Conservation (phyloP, 2,888 invertebrate genomes). For the Pseudococcus viburni region DNA sequence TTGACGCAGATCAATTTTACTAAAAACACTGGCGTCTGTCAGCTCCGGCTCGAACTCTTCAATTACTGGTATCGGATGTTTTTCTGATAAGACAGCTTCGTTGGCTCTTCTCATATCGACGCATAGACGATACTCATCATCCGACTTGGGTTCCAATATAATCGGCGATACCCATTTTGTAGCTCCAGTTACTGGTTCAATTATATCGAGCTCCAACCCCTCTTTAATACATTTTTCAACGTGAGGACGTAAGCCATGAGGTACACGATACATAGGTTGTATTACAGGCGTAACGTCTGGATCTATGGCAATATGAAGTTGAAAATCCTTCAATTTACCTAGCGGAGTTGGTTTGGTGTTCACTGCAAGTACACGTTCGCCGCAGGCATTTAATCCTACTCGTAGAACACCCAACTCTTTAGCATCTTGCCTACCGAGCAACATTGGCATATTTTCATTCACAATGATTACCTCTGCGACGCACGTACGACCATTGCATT, state of each 20-base stretch:
- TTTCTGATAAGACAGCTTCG: constrained; percentile 13
- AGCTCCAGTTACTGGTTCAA: neutral
- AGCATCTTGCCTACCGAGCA: neutral
- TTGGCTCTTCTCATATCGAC: neutral
- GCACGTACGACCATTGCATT: neutral
- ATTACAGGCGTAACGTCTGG: neutral
- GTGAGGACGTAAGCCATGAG: neutral
- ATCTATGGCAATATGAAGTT: neutral
- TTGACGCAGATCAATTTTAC: constrained; percentile 21
- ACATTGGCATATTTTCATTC: neutral
- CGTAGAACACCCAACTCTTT: neutral
- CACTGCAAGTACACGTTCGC: neutral
- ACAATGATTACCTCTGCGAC: neutral
- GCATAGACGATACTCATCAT: neutral
- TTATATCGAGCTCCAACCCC: neutral
- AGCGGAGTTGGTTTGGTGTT: neutral
- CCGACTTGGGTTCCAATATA: neutral
- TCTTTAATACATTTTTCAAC: neutral
- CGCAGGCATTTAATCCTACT: neutral
- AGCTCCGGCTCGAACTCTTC: constrained; percentile 2
- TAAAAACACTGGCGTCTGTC: neutral
- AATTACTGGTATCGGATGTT: constrained; percentile 22
- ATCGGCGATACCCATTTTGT: neutral
- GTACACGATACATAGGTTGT: neutral
- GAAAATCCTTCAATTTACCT: neutral